phyloP scores from a whole-genome alignment of 2,888 invertebrate species.

The Sipha maydis region DNA sequence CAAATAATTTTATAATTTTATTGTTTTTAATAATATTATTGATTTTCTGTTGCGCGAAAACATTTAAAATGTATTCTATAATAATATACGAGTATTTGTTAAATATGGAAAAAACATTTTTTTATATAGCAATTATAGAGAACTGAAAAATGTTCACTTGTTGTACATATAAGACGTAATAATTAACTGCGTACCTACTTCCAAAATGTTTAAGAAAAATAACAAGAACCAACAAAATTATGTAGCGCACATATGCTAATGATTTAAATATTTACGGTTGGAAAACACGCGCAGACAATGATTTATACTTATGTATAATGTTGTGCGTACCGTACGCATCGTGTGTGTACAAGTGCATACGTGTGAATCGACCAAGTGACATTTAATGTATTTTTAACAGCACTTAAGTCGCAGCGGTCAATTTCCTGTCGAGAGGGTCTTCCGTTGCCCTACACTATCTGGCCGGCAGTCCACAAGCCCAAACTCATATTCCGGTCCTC shows the following conservation, averaged over 20 bases:
- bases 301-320: not conserved
- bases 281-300: not conserved
- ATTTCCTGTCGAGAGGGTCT: constrained; percentile 19
- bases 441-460: not conserved
- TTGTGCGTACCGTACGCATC: not conserved
- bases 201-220: not conserved
- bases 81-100: too few species aligned
- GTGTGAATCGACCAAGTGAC: constrained; percentile 46
- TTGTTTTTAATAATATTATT: too few species aligned
- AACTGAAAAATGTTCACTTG: too few species aligned
- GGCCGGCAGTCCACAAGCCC: not conserved
- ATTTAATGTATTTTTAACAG: constrained; percentile 40
- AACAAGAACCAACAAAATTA: not conserved
- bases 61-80: too few species aligned
- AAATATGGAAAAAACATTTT: too few species aligned
- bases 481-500: not conserved
- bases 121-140: too few species aligned
- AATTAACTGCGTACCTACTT: too few species aligned
- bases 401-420: constrained; percentile 9
- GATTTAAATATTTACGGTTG: constrained; percentile 6
- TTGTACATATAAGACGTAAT: too few species aligned
- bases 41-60: too few species aligned
- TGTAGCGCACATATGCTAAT: not conserved
- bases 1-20: too few species aligned
- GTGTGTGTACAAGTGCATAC: not conserved